phyloP scores from a whole-genome alignment of 2,113 vertebrate species.

The Podarcis cretensis region DNA sequence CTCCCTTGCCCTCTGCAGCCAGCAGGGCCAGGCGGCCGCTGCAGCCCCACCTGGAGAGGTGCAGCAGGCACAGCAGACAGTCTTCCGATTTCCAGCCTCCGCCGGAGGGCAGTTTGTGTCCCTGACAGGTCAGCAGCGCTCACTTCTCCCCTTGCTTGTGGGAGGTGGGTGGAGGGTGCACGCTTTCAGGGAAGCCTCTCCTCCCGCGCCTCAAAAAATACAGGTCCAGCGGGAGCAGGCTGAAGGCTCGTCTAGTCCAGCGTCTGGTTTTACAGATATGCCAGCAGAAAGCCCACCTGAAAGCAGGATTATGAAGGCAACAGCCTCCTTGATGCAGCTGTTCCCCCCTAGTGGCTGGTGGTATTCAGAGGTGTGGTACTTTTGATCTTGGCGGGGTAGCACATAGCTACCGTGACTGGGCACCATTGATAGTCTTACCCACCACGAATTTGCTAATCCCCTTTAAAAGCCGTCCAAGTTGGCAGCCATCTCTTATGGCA shows the following conservation, averaged over 20 bases:
- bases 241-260: neutral
- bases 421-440: neutral
- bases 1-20: slow-evolving; percentile 79
- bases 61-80: slow-evolving; percentile 81
- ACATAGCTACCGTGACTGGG: neutral
- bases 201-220: neutral
- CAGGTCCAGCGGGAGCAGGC: neutral
- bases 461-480: neutral
- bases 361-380: neutral
- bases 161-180: slow-evolving; percentile 8
- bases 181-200: neutral
- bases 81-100: slow-evolving; percentile 81
- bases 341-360: neutral
- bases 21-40: slow-evolving; percentile 60
- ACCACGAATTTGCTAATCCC: neutral
- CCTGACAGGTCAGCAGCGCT: slow-evolving; percentile 78
- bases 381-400: neutral
- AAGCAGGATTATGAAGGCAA: neutral
- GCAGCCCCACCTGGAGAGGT: slow-evolving; percentile 57
- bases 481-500: neutral
- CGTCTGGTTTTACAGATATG: neutral
- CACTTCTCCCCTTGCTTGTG: slow-evolving; percentile 47
- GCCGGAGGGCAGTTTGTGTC: slow-evolving; percentile 71
- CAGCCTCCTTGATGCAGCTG: too few species aligned
- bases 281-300: neutral